These are phyloP conservation scores for Nyctalus aviator DNA, from an alignment of 2,797 vertebrate genomes.

Conservation along the genomic window DNA sequence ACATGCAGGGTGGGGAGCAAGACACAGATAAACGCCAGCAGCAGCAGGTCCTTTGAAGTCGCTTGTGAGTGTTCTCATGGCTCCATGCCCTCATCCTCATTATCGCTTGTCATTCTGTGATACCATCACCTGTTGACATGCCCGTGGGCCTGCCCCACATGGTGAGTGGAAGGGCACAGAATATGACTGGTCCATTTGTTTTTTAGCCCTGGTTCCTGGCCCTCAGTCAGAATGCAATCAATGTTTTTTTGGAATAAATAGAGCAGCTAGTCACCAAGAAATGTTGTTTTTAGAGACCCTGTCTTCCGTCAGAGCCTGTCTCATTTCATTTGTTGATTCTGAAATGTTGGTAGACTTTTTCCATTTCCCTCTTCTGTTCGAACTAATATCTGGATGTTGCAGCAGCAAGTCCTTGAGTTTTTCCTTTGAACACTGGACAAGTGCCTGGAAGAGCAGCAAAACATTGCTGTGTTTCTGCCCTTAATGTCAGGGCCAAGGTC, in stretches of 20 bases:
- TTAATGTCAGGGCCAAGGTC: conserved; percentile 65
- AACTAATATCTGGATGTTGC: conserved; percentile 32
- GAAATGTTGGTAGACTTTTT: neutral
- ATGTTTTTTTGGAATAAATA: conserved; percentile 60
- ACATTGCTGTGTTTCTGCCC: neutral
- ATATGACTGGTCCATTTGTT: neutral
- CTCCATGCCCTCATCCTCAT: neutral
- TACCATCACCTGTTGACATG: neutral
- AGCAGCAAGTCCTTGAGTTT: neutral
- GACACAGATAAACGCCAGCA: neutral
- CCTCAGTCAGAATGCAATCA: neutral
- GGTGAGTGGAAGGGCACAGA: neutral
- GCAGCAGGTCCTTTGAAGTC: neutral
- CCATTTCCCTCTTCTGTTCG: neutral
- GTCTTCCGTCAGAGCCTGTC: conserved; percentile 19
- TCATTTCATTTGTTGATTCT: conserved; percentile 53
- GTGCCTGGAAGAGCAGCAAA: conserved; percentile 59
- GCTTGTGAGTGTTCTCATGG: neutral
- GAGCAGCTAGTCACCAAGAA: conserved; percentile 15
- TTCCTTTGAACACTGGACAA: conserved; percentile 27
- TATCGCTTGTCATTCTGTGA: neutral
- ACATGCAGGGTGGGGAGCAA: accelerated
- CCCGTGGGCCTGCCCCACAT: neutral
- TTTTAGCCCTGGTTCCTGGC: neutral
- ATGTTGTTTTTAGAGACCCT: conserved; percentile 28